Conservation (phyloP, 2,888 invertebrate genomes). For the Hesperia comma region DNA sequence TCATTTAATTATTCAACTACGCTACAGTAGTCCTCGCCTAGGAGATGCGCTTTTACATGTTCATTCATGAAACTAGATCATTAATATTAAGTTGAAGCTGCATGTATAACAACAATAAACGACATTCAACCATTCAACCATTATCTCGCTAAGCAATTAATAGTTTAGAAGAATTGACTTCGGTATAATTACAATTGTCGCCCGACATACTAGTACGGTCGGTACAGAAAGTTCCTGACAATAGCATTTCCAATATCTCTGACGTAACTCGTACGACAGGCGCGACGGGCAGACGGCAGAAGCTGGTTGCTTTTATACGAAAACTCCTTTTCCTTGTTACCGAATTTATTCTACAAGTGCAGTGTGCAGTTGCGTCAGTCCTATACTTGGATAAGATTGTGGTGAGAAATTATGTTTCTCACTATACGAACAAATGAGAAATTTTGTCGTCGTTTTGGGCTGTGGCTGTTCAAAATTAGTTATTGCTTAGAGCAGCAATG, state of each 20-base stretch:
- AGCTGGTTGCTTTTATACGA: conserved; percentile 57
- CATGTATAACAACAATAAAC: background rate
- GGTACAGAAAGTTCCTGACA: conserved; percentile 23
- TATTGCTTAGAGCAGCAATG: no score
- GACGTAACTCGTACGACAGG: conserved; percentile 36
- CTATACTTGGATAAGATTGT: conserved; percentile 5
- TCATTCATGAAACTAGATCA: no score
- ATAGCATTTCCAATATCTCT: conserved; percentile 53
- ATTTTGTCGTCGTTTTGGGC: background rate
- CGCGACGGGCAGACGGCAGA: conserved; percentile 33
- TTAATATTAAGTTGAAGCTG: no score
- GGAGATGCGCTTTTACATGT: no score
- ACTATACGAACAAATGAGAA: background rate
- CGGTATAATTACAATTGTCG: background rate
- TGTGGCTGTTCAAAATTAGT: no score
- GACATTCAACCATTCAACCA: background rate
- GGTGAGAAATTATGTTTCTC: conserved; percentile 2
- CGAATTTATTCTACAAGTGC: conserved; percentile 49
- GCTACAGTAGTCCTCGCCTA: no score
- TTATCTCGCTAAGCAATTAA: no score
- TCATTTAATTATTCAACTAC: no score
- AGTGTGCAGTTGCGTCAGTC: conserved; percentile 46
- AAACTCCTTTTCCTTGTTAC: conserved; percentile 57
- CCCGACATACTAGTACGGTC: background rate
- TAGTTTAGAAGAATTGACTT: background rate